Percentiles rank a stretch among this genome's conserved stretches.
phyloP scores from a whole-genome alignment of 2,797 vertebrate species.

The Parauchenoglanis ngamensis region DNA sequence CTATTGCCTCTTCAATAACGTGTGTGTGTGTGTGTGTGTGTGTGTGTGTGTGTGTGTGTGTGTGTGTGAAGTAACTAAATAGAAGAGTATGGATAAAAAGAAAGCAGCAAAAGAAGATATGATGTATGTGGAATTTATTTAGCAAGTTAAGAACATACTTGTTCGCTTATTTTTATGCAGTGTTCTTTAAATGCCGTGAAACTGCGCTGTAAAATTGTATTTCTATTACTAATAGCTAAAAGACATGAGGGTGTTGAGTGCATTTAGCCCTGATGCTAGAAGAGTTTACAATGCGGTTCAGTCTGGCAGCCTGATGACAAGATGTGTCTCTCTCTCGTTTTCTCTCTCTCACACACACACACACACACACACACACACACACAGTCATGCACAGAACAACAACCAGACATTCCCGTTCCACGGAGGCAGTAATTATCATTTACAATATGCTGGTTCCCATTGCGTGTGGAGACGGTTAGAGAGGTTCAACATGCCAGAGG shows the following conservation, averaged over 20 bases:
- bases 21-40: not conserved
- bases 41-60: not conserved
- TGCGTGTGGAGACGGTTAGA: constrained; percentile 32
- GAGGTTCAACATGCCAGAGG: constrained; percentile 24
- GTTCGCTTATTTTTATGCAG: not conserved
- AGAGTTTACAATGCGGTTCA: constrained; percentile 19
- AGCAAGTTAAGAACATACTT: not conserved
- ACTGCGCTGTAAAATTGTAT: not conserved
- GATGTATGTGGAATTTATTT: not conserved
- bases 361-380: not conserved
- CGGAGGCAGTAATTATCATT: constrained; percentile 41
- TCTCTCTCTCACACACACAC: constrained; percentile 1
- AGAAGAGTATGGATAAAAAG: not conserved
- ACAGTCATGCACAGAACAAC: constrained; percentile 35
- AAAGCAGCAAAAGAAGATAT: not conserved
- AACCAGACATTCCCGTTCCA: constrained; percentile 9
- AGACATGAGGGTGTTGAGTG: not conserved
- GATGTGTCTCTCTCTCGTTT: constrained; percentile 10
- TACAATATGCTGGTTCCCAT: constrained; percentile 26
- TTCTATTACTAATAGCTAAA: not conserved
- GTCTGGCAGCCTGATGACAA: constrained; percentile 34
- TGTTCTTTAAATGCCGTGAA: not conserved
- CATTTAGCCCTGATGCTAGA: constrained; percentile 4
- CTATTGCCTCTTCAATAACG: not conserved
- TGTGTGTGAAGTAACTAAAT: not conserved